A percentile compares a stretch with the other conserved stretches of the same genome.
Conservation (phyloP, 2,113 vertebrate species). For the Saccopteryx leptura region DNA sequence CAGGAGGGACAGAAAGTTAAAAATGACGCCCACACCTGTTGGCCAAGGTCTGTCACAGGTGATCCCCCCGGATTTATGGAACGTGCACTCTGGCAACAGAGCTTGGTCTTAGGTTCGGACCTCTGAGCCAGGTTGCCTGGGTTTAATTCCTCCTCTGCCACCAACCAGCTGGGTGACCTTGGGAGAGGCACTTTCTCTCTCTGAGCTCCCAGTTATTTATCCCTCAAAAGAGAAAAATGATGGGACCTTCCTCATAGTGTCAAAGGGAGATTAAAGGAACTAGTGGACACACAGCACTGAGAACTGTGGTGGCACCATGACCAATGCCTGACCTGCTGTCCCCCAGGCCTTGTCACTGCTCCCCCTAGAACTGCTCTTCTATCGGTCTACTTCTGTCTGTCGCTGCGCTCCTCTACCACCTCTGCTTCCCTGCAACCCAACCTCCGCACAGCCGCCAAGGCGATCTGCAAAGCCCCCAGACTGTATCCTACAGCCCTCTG, state of each 20-base stretch:
- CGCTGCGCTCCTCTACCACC: neutral
- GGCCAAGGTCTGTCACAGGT: slow-evolving; percentile 82
- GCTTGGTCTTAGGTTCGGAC: neutral
- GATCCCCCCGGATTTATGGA: neutral
- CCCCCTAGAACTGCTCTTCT: neutral
- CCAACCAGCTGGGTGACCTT: neutral
- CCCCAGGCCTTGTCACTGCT: neutral
- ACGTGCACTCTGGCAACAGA: neutral
- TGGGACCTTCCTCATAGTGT: neutral
- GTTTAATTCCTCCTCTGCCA: neutral
- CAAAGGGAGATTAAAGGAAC: neutral
- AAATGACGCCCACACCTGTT: slow-evolving; percentile 9
- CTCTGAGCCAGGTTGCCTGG: neutral
- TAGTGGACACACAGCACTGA: neutral
- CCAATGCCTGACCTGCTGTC: neutral
- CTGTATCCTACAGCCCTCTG: neutral
- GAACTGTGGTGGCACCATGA: neutral
- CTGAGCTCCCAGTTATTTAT: neutral
- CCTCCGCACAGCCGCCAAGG: neutral
- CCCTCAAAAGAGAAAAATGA: neutral
- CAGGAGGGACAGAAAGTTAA: slow-evolving; percentile 9
- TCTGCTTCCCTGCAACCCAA: neutral
- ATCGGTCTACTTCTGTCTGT: neutral
- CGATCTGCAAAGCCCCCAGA: neutral
- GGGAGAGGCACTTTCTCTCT: neutral